A percentile compares a stretch with the other conserved stretches of the same genome.
Evolutionary conservation across 2,113 vertebrate genomes (phyloP).

Genomic region (Capreolus pygargus): DNA sequence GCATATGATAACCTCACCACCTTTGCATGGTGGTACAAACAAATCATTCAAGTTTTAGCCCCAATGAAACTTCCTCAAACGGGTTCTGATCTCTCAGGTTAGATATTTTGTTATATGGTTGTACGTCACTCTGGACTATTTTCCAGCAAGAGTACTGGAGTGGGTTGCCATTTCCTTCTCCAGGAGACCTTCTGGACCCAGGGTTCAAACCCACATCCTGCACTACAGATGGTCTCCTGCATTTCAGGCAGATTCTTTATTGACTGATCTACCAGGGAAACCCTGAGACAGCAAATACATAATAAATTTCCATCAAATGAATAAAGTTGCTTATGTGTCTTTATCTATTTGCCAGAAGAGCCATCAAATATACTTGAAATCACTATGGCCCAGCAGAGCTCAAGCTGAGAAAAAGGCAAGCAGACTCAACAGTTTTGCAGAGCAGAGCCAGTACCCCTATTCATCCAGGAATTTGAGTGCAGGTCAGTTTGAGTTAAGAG

Average conservation of each 20-base stretch:
- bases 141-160: neutral
- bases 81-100: neutral
- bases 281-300: neutral
- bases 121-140: neutral
- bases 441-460: neutral
- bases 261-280: neutral
- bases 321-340: neutral
- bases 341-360: neutral
- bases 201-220: neutral
- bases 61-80: neutral
- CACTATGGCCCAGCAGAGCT: neutral
- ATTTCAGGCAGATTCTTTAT: neutral
- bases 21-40: neutral
- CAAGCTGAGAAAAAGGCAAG: neutral
- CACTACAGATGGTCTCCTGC: neutral
- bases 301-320: neutral
- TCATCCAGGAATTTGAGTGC: neutral
- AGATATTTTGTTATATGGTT: neutral
- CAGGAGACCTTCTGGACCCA: neutral
- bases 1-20: neutral
- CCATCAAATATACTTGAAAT: neutral
- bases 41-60: neutral
- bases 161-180: neutral
- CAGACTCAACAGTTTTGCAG: neutral
- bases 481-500: neutral